Evolutionary conservation across 2,888 invertebrate species (phyloP).

Genomic region (Chorisops tibialis): DNA sequence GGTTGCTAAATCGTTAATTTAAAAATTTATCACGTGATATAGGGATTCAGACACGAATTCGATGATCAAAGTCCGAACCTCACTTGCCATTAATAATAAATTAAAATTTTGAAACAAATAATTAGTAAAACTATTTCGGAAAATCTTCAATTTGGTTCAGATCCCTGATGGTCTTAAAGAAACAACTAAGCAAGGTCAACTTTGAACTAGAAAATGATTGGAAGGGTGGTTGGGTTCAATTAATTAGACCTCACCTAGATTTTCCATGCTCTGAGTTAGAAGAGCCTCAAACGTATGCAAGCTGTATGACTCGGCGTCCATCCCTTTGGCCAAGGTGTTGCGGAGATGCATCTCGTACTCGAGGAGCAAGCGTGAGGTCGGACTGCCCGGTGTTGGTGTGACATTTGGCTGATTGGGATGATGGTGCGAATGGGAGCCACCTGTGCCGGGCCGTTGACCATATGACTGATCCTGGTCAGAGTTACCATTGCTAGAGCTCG

Average conservation of each 20-base stretch:
- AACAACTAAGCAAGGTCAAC: too few species aligned
- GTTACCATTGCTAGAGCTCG: constrained; percentile 89
- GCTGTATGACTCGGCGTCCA: constrained; percentile 94
- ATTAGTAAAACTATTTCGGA: too few species aligned
- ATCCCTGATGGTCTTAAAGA: too few species aligned
- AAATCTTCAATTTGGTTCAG: not conserved
- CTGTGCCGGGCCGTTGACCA: constrained; percentile 53
- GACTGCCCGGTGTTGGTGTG: constrained; percentile 76
- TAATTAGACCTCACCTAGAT: constrained; percentile 66
- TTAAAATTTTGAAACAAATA: too few species aligned
- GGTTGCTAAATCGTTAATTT: not conserved
- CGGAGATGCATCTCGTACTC: constrained; percentile 93
- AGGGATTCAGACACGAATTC: too few species aligned
- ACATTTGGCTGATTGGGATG: constrained; percentile 66
- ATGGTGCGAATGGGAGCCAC: constrained; percentile 59
- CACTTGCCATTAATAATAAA: too few species aligned
- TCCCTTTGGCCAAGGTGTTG: constrained; percentile 88
- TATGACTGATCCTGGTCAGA: constrained; percentile 79
- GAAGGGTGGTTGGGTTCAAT: not conserved
- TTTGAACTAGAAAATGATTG: too few species aligned
- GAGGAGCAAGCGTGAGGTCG: constrained; percentile 77
- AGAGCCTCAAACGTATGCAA: constrained; percentile 90
- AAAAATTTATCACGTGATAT: too few species aligned
- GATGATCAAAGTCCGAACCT: too few species aligned
- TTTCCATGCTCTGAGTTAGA: constrained; percentile 92